Evolutionary conservation across 2,113 vertebrate genomes (phyloP).

Genomic region (Platysteira castanea): DNA sequence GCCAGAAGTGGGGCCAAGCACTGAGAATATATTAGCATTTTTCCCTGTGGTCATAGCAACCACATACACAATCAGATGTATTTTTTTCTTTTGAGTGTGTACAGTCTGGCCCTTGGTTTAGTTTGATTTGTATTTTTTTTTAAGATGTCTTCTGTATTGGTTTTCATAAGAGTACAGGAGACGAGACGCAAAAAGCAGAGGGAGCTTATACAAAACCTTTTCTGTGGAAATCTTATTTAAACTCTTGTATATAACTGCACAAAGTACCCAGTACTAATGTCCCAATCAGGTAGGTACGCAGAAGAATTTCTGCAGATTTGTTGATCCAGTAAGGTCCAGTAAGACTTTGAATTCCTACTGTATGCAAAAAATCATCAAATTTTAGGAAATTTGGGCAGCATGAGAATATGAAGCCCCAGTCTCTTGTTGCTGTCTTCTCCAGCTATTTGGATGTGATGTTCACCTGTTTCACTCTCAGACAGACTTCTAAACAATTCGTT

Average conservation of each 20-base stretch:
- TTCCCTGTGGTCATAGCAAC: neutral
- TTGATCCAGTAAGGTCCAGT: neutral
- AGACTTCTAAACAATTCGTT: neutral
- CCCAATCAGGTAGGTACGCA: neutral
- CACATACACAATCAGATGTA: constrained; percentile 2
- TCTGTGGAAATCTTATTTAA: neutral
- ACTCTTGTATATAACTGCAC: neutral
- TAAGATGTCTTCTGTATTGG: neutral
- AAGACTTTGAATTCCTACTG: neutral
- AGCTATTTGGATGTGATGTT: neutral
- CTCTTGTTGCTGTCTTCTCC: neutral
- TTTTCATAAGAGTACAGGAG: constrained; percentile 5
- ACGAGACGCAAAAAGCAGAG: constrained; percentile 9
- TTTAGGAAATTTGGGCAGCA: neutral
- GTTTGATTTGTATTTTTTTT: constrained; percentile 17
- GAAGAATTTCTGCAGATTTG: neutral
- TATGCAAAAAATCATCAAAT: neutral
- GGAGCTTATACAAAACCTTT: neutral
- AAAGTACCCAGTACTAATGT: neutral
- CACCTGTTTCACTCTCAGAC: neutral
- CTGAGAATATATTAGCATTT: neutral
- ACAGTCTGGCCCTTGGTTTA: constrained; percentile 31
- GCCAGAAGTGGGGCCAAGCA: constrained; percentile 6
- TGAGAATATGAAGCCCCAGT: neutral
- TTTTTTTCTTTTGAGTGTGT: neutral